Evolutionary conservation across 2,888 invertebrate genomes (phyloP).

Genomic region (Drosophila percnosoma): DNA sequence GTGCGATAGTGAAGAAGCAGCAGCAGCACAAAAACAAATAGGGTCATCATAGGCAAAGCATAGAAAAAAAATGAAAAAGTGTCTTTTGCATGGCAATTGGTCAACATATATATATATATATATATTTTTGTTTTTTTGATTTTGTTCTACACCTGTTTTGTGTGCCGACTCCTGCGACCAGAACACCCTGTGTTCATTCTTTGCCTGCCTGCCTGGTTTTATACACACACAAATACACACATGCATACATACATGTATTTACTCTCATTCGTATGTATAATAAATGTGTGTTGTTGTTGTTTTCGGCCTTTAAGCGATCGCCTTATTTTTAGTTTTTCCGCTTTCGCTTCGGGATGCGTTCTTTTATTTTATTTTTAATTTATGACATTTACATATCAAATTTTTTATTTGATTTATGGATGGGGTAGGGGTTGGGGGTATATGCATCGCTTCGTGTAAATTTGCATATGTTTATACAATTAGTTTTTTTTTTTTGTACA

Average conservation of each 20-base stretch:
- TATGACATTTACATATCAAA: slow-evolving; percentile 20
- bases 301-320: slow-evolving; percentile 50
- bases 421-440: background rate
- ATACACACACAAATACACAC: background rate
- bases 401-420: slow-evolving; percentile 50
- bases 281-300: slow-evolving; percentile 8
- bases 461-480: slow-evolving; percentile 52
- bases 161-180: slow-evolving; percentile 26
- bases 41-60: slow-evolving; percentile 63
- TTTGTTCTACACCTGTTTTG: slow-evolving; percentile 61
- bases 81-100: slow-evolving; percentile 48
- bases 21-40: slow-evolving; percentile 55
- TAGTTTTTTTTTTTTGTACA: slow-evolving; percentile 7
- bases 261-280: background rate
- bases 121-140: slow-evolving; percentile 7
- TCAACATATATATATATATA: slow-evolving; percentile 9
- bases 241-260: background rate
- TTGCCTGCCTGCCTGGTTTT: slow-evolving; percentile 10
- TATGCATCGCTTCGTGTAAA: slow-evolving; percentile 24
- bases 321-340: slow-evolving; percentile 65
- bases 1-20: slow-evolving; percentile 40
- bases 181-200: slow-evolving; percentile 61
- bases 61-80: slow-evolving; percentile 18
- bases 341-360: slow-evolving; percentile 46
- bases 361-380: slow-evolving; percentile 18